These are phyloP conservation scores for Oxyura jamaicensis DNA, from an alignment of 2,113 vertebrate genomes.

Conservation along the genomic window DNA sequence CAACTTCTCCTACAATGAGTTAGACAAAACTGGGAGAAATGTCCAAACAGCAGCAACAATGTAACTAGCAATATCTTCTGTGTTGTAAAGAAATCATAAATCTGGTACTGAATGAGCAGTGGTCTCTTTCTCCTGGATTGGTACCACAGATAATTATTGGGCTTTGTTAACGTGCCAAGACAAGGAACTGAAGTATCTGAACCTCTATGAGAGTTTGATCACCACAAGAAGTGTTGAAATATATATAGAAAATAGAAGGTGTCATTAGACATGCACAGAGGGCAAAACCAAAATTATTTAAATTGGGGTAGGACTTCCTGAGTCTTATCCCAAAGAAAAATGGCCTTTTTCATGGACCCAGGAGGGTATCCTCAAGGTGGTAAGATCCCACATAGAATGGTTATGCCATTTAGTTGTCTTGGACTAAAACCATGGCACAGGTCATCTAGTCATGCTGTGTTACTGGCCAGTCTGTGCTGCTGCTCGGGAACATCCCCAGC, in stretches of 20 bases:
- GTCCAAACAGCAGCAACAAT: background rate
- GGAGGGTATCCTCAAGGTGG: background rate
- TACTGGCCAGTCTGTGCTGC: background rate
- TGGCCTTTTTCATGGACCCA: background rate
- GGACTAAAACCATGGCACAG: background rate
- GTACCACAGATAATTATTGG: background rate
- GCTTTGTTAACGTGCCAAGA: background rate
- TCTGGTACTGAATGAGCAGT: background rate
- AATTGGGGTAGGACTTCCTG: background rate
- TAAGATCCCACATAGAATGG: background rate
- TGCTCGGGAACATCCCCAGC: background rate
- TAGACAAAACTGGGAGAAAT: background rate
- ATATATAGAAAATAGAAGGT: background rate
- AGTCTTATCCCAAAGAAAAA: background rate
- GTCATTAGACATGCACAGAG: background rate
- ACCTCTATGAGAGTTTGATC: background rate
- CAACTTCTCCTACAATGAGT: background rate
- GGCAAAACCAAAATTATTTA: background rate
- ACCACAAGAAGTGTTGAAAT: background rate
- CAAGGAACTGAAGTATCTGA: background rate
- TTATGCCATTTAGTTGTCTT: background rate
- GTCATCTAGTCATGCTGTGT: background rate
- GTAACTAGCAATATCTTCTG: background rate
- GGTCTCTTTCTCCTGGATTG: background rate
- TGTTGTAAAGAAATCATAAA: background rate